Evolutionary conservation across 2,888 invertebrate species (phyloP).

Genomic region (Hartigia nigra): DNA sequence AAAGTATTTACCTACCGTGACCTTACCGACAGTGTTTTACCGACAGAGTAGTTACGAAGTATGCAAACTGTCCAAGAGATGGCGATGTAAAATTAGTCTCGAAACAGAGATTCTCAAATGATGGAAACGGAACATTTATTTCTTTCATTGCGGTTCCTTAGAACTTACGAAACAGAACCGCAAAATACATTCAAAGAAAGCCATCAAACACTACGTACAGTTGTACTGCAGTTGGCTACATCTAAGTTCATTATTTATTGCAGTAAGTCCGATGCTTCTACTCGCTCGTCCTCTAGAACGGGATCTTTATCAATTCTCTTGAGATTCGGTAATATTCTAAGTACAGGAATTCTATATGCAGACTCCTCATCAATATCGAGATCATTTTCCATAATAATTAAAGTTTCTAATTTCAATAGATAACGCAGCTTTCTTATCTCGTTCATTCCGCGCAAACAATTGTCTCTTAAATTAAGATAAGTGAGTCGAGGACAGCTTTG

Average conservation of each 20-base stretch:
- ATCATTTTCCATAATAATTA: constrained; percentile 69
- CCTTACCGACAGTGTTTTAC: too few relatives aligned
- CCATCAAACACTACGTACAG: background rate
- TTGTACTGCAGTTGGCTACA: background rate
- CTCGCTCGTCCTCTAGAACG: constrained; percentile 69
- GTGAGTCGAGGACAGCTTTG: constrained; percentile 64
- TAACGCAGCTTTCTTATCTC: constrained; percentile 70
- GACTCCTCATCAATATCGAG: constrained; percentile 63
- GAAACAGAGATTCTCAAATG: background rate
- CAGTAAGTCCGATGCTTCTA: constrained; percentile 29
- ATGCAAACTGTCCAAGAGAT: background rate
- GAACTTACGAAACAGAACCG: background rate
- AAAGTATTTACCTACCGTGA: too few relatives aligned
- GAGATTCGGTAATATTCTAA: constrained; percentile 69
- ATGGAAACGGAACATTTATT: background rate
- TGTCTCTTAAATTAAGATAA: constrained; percentile 72
- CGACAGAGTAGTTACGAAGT: too few relatives aligned
- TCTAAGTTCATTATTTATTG: background rate
- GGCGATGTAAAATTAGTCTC: background rate
- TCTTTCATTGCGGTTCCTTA: background rate
- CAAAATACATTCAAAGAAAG: background rate
- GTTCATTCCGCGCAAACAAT: constrained; percentile 67
- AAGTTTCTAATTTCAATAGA: constrained; percentile 67
- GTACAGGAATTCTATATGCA: constrained; percentile 63
- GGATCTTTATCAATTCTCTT: constrained; percentile 70